phyloP scores from a whole-genome alignment of 2,888 invertebrate species.

The Patella ulyssiponensis region DNA sequence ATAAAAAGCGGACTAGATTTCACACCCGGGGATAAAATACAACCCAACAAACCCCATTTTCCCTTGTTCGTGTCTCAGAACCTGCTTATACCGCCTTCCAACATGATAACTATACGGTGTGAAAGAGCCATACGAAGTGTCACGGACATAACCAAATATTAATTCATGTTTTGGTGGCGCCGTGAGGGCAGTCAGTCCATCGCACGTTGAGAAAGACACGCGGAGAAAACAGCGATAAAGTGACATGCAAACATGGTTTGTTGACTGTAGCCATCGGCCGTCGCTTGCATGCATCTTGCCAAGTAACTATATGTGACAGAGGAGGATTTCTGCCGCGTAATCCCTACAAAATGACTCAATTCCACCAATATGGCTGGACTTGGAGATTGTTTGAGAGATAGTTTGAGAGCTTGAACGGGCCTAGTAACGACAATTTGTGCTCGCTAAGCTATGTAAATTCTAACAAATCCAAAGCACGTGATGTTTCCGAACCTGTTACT shows the following conservation, averaged over 20 bases:
- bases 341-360: slow-evolving; percentile 29
- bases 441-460: slow-evolving; percentile 26
- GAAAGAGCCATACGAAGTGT: slow-evolving; percentile 27
- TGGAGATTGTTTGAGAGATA: slow-evolving; percentile 24
- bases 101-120: slow-evolving; percentile 23
- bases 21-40: neutral
- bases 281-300: slow-evolving; percentile 23
- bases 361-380: slow-evolving; percentile 23
- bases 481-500: slow-evolving; percentile 18
- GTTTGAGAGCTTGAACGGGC: slow-evolving; percentile 18
- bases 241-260: slow-evolving; percentile 28
- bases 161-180: slow-evolving; percentile 30
- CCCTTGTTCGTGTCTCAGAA: slow-evolving; percentile 1
- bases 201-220: slow-evolving; percentile 23
- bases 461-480: slow-evolving; percentile 22
- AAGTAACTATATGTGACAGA: slow-evolving; percentile 30
- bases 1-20: too few relatives aligned
- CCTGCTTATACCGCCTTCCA: slow-evolving; percentile 8
- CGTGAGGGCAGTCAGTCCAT: slow-evolving; percentile 19
- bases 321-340: slow-evolving; percentile 25
- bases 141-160: slow-evolving; percentile 31
- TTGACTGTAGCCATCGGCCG: slow-evolving; percentile 27
- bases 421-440: slow-evolving; percentile 20
- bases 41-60: neutral
- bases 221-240: slow-evolving; percentile 22